Percentiles rank a stretch among this genome's conserved stretches.
Conservation (phyloP, 2,113 vertebrate genomes). For the Oxyura jamaicensis region DNA sequence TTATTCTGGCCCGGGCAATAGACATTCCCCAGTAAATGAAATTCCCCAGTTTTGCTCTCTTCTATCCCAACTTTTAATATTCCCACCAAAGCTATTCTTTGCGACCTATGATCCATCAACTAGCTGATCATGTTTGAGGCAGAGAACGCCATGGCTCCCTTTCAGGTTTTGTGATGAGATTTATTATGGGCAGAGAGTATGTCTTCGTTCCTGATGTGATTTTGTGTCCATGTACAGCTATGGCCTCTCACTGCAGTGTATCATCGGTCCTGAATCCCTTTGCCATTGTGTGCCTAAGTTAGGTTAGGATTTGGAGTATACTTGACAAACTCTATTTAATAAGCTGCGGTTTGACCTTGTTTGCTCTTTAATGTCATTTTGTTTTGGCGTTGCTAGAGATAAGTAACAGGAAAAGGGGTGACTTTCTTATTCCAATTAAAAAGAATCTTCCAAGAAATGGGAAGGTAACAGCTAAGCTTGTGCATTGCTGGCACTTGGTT, state of each 20-base stretch:
- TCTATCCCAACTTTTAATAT: neutral
- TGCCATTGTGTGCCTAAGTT: neutral
- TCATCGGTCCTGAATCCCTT: neutral
- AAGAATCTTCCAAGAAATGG: neutral
- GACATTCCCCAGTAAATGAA: neutral
- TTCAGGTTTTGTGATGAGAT: neutral
- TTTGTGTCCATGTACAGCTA: neutral
- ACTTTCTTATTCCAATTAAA: accelerated
- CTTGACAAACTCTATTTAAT: neutral
- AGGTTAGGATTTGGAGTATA: neutral
- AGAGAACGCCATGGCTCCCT: neutral
- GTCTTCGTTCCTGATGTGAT: neutral
- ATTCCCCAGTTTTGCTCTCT: neutral
- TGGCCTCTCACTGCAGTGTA: neutral
- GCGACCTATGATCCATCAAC: neutral
- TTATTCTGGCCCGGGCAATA: neutral
- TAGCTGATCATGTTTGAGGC: neutral
- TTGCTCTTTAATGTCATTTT: neutral
- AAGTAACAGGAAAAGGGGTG: neutral
- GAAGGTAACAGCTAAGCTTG: neutral
- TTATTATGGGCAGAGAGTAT: neutral
- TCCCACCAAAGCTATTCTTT: neutral
- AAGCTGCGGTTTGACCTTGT: neutral
- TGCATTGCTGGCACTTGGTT: neutral
- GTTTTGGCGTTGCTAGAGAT: neutral